These are phyloP conservation scores for Cryptosula pallasiana DNA, from an alignment of 2,888 invertebrate species.

Conservation along the genomic window DNA sequence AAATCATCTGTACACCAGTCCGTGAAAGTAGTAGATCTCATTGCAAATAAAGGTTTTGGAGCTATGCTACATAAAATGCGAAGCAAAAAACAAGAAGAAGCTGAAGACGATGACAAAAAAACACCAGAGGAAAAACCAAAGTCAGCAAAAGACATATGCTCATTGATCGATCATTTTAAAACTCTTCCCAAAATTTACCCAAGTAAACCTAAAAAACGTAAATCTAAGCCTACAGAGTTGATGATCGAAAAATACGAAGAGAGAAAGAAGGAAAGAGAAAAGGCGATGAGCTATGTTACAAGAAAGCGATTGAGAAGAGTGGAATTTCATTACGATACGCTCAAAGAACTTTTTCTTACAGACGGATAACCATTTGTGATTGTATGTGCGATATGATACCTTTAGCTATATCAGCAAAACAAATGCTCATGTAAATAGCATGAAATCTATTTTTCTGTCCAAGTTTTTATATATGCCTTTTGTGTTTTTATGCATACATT, in stretches of 20 bases:
- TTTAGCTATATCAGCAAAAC: no score
- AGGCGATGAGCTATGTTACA: constrained; percentile 16
- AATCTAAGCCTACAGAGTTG: not conserved
- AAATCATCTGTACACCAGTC: not conserved
- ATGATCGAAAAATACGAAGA: constrained; percentile 12
- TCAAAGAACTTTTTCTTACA: constrained; percentile 10
- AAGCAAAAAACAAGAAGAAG: not conserved
- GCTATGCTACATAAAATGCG: not conserved
- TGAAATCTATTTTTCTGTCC: no score
- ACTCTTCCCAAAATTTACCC: constrained; percentile 13
- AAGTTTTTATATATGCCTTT: no score
- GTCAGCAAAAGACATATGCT: not conserved
- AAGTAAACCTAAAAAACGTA: not conserved
- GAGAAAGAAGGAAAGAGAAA: constrained; percentile 7
- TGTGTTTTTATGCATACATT: no score
- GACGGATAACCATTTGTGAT: no score
- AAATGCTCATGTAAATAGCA: no score
- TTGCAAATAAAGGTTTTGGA: constrained; percentile 7
- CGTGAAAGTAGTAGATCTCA: not conserved
- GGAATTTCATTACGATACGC: constrained; percentile 11
- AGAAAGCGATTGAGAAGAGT: not conserved
- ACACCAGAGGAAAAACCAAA: not conserved
- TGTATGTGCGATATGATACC: no score
- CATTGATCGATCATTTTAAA: constrained; percentile 15
- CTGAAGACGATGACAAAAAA: not conserved